Conservation (phyloP, 2,113 vertebrate genomes). For the Mormyrus lacerda region DNA sequence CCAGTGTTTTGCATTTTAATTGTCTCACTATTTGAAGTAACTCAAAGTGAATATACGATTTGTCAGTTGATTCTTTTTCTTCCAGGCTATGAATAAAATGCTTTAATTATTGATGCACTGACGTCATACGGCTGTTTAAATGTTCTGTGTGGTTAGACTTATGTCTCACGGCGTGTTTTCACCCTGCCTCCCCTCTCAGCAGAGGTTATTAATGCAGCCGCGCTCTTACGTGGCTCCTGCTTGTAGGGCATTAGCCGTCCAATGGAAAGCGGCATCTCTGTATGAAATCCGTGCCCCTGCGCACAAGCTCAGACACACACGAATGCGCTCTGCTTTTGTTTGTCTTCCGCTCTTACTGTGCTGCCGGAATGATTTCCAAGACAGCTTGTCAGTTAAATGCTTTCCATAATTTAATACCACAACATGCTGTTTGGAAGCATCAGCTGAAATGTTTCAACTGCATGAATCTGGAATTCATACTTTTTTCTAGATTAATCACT, state of each 20-base stretch:
- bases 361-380: neutral
- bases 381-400: conserved; percentile 1
- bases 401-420: neutral
- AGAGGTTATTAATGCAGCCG: conserved; percentile 20
- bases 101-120: conserved; percentile 72
- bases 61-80: conserved; percentile 69
- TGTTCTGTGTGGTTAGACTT: conserved; percentile 67
- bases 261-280: conserved; percentile 17
- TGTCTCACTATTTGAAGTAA: conserved; percentile 62
- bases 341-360: neutral
- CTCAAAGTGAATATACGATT: conserved; percentile 73
- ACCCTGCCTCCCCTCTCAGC: conserved; percentile 21
- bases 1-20: conserved; percentile 53
- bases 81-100: conserved; percentile 71
- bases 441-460: neutral
- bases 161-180: conserved; percentile 57
- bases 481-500: neutral
- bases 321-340: neutral
- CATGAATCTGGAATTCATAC: neutral
- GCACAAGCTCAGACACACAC: neutral
- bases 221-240: conserved; percentile 13
- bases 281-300: conserved; percentile 18
- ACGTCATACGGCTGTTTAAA: conserved; percentile 66
- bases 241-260: conserved; percentile 11
- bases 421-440: neutral